Evolutionary conservation across 2,113 vertebrate genomes (phyloP).

Genomic region (human (Homo sapiens)): GRCh38 chr2:119821001-119821500

Average conservation of each 20-base stretch:
- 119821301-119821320: neutral
- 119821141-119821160: neutral
- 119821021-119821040: conserved; percentile 32
- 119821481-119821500: neutral
- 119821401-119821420: conserved; percentile 38
- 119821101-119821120: too few species aligned
- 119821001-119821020: neutral
- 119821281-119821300: neutral
- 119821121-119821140: too few species aligned
- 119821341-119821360: neutral
- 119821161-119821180: neutral
- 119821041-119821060: neutral
- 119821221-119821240: neutral
- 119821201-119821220: neutral
- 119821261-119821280: neutral
- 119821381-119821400: neutral
- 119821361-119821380: neutral
- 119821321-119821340: neutral
- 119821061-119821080: conserved; percentile 18
- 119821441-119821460: neutral
- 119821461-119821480: neutral
- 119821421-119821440: conserved; percentile 11
- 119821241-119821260: neutral
- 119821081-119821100: neutral
- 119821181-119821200: neutral